Percentiles rank a stretch among this genome's conserved stretches.
Conservation (phyloP, 1,140 invertebrate species). For the Mizuhopecten yessoensis region DNA sequence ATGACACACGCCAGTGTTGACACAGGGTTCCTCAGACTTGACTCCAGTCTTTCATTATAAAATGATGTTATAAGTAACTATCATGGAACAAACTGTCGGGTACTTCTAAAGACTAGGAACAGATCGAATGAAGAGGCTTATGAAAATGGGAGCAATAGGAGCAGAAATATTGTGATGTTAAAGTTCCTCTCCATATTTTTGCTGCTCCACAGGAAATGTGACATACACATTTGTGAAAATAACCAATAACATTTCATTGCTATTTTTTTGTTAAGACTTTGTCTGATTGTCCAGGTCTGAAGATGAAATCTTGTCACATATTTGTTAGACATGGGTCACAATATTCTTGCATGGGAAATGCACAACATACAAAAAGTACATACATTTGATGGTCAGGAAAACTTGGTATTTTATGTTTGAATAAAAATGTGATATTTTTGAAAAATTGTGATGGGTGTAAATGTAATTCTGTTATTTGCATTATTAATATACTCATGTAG, state of each 20-base stretch:
- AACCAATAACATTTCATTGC: no score
- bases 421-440: slow-evolving; percentile 34
- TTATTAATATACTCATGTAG: no score
- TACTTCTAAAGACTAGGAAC: no score
- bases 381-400: neutral
- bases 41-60: no score
- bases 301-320: neutral
- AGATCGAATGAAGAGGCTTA: no score
- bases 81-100: no score
- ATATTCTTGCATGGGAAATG: neutral
- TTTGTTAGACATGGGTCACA: neutral
- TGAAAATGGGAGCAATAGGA: no score
- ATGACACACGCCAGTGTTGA: no score
- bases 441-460: neutral
- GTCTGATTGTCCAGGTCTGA: neutral
- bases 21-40: no score
- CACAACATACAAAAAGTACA: neutral
- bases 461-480: neutral
- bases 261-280: neutral
- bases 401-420: neutral
- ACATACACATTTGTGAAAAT: neutral
- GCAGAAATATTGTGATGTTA: no score
- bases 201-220: neutral
- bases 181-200: neutral
- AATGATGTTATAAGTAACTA: no score